Percentiles rank a stretch among this genome's conserved stretches.
Conservation (phyloP, 2,888 invertebrate species). For the Tipula helvola region DNA sequence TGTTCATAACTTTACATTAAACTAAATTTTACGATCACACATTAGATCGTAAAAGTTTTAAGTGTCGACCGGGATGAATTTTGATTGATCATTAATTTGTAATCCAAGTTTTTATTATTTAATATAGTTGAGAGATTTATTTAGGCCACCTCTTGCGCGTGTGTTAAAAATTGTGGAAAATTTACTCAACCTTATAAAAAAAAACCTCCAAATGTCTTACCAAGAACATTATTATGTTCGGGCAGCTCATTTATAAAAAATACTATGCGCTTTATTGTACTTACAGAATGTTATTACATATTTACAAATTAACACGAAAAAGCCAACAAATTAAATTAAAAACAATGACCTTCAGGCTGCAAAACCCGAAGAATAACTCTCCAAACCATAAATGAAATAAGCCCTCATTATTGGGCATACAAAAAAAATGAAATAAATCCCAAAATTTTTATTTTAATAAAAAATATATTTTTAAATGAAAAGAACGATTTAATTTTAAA, state of each 20-base stretch:
- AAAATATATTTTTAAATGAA: too few relatives aligned
- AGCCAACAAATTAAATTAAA: not conserved
- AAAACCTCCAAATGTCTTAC: not conserved
- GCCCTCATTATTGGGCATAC: too few relatives aligned
- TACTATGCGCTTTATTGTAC: not conserved
- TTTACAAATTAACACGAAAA: not conserved
- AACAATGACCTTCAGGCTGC: too few relatives aligned
- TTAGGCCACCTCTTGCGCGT: not conserved
- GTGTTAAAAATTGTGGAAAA: not conserved
- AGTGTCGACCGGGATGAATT: not conserved
- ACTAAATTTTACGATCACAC: not conserved
- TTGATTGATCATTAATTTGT: not conserved
- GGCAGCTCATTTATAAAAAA: not conserved
- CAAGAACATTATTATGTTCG: not conserved
- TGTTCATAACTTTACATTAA: not conserved
- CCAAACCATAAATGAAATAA: too few relatives aligned
- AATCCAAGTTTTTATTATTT: not conserved
- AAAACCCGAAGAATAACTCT: too few relatives aligned
- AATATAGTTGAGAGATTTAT: not conserved
- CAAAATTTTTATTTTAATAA: too few relatives aligned
- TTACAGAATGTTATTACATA: not conserved
- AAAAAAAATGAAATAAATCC: too few relatives aligned
- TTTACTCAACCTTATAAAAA: not conserved
- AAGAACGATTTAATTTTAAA: too few relatives aligned
- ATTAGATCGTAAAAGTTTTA: not conserved